These are phyloP conservation scores for Hylaea fasciaria DNA, from an alignment of 2,888 invertebrate species.

Conservation along the genomic window DNA sequence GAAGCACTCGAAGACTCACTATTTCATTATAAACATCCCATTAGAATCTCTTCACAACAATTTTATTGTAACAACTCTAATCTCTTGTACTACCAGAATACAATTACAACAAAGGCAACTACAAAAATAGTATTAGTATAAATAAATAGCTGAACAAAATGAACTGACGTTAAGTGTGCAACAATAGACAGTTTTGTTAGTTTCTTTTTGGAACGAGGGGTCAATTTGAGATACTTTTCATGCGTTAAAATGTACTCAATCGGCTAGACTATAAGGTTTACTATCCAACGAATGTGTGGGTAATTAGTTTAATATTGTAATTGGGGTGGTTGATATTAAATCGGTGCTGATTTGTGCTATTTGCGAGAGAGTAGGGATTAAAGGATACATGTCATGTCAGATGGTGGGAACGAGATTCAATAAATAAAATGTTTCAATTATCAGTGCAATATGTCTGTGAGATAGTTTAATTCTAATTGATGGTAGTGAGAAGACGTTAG, in stretches of 20 bases:
- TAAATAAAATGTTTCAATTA: slow-evolving; percentile 6
- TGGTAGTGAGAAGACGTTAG: no score
- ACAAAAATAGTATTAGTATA: slow-evolving; percentile 77
- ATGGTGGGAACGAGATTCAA: slow-evolving; percentile 42
- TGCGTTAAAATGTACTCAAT: slow-evolving; percentile 5
- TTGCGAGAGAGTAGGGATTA: slow-evolving; percentile 57
- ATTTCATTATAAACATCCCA: slow-evolving; percentile 11
- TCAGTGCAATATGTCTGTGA: no score
- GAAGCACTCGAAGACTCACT: slow-evolving; percentile 19
- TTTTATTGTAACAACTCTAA: slow-evolving; percentile 25
- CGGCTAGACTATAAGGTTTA: not conserved
- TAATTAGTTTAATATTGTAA: slow-evolving; percentile 35
- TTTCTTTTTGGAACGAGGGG: slow-evolving; percentile 30
- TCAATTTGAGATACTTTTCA: slow-evolving; percentile 7
- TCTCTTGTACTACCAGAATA: slow-evolving; percentile 34
- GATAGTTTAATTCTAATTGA: no score
- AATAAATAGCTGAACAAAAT: slow-evolving; percentile 70
- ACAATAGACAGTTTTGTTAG: slow-evolving; percentile 68
- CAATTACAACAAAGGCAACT: slow-evolving; percentile 55
- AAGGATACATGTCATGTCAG: slow-evolving; percentile 62
- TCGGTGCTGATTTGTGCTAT: slow-evolving; percentile 41
- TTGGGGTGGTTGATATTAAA: slow-evolving; percentile 42
- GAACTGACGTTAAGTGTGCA: slow-evolving; percentile 72
- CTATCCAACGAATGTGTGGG: slow-evolving; percentile 5
- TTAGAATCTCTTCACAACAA: slow-evolving; percentile 17